A percentile compares a stretch with the other conserved stretches of the same genome.
Conservation (phyloP, 2,113 vertebrate species). For the Scolopax mira region DNA sequence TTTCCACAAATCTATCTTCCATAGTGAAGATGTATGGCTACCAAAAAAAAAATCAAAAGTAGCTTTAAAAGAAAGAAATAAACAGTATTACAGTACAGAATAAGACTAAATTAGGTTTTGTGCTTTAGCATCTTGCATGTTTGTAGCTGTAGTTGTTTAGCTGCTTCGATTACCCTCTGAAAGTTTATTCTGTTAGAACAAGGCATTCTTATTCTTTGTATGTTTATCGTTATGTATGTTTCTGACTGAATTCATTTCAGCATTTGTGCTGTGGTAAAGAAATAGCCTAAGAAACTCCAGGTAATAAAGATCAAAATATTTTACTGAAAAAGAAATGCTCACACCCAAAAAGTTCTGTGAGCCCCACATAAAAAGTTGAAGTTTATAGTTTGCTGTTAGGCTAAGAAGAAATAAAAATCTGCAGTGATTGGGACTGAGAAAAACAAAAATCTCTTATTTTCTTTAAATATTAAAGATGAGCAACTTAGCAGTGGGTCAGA, state of each 20-base stretch:
- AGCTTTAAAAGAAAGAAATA: background rate
- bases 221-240: background rate
- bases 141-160: background rate
- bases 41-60: background rate
- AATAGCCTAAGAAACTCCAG: background rate
- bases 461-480: background rate
- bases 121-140: background rate
- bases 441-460: background rate
- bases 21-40: background rate
- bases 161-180: background rate
- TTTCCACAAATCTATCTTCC: background rate
- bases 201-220: background rate
- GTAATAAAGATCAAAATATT: background rate
- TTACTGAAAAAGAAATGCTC: background rate
- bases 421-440: background rate
- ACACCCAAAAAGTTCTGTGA: background rate
- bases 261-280: background rate
- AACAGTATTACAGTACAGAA: slow-evolving; percentile 40
- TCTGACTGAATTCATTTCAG: slow-evolving; percentile 3
- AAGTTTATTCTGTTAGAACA: background rate
- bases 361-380: background rate
- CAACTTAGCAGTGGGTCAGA: background rate
- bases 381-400: background rate
- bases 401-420: background rate
- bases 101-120: background rate